Conservation (phyloP, 1,140 invertebrate genomes). For the Chrysomallon squamiferum region DNA sequence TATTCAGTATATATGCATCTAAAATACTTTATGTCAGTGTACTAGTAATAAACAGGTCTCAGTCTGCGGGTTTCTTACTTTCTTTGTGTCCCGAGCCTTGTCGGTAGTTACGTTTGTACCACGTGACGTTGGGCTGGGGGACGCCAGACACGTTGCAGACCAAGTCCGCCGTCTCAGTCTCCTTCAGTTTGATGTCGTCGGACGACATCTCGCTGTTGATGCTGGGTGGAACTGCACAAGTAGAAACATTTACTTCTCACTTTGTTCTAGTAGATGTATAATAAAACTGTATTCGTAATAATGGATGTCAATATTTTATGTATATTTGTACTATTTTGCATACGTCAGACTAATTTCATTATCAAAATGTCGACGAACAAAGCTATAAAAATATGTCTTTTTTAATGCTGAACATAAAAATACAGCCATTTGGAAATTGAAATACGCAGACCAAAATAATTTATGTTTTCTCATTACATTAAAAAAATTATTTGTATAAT, state of each 20-base stretch:
- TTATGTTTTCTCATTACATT: no score
- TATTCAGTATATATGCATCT: not conserved
- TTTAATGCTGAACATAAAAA: no score
- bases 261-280: no score
- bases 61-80: constrained; percentile 21
- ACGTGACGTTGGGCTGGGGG: constrained; percentile 49
- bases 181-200: constrained; percentile 22
- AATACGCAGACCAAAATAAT: no score
- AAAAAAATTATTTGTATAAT: no score
- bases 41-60: not conserved
- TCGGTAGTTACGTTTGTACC: constrained; percentile 36
- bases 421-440: no score
- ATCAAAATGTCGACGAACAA: no score
- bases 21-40: not conserved
- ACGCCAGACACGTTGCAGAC: constrained; percentile 47
- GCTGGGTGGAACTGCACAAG: constrained; percentile 27
- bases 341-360: no score
- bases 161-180: constrained; percentile 41
- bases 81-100: constrained; percentile 26
- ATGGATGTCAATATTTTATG: no score
- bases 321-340: no score
- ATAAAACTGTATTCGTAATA: no score
- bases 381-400: no score
- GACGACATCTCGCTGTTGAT: constrained; percentile 31
- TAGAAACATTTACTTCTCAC: not conserved